Conservation (phyloP, 2,113 vertebrate genomes). For the Phalacrocorax pelagicus region DNA sequence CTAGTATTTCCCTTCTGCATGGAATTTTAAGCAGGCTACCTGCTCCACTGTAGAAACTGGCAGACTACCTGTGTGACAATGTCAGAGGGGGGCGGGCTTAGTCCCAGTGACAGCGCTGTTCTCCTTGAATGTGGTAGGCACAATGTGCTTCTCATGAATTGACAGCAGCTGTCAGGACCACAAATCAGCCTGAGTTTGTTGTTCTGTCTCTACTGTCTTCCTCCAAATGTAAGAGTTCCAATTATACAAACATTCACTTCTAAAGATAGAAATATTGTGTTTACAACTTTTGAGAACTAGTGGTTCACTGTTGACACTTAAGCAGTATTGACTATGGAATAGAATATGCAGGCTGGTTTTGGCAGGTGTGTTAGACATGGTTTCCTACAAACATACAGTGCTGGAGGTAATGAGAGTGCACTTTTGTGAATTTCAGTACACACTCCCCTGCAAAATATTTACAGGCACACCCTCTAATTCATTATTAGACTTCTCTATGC, state of each 20-base stretch:
- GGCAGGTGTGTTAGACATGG: background rate
- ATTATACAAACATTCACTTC: background rate
- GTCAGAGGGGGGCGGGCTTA: background rate
- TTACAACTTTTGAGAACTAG: background rate
- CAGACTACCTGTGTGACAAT: background rate
- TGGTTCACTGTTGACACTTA: background rate
- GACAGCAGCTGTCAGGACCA: background rate
- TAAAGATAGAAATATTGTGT: background rate
- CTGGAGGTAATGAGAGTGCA: background rate
- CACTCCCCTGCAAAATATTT: background rate
- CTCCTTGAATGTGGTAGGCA: fast-evolving
- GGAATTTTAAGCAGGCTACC: background rate
- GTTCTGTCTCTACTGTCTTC: background rate
- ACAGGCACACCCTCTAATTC: background rate
- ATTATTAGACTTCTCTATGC: background rate
- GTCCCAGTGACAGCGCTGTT: background rate
- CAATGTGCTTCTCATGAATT: background rate
- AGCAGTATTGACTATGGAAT: background rate
- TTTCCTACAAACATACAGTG: background rate
- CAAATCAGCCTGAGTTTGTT: background rate
- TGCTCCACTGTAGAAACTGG: background rate
- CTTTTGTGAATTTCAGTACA: background rate
- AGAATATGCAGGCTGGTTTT: background rate
- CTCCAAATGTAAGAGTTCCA: background rate
- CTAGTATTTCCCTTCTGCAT: background rate